Conservation (phyloP, 2,113 vertebrate species). For the Phaethon lepturus region DNA sequence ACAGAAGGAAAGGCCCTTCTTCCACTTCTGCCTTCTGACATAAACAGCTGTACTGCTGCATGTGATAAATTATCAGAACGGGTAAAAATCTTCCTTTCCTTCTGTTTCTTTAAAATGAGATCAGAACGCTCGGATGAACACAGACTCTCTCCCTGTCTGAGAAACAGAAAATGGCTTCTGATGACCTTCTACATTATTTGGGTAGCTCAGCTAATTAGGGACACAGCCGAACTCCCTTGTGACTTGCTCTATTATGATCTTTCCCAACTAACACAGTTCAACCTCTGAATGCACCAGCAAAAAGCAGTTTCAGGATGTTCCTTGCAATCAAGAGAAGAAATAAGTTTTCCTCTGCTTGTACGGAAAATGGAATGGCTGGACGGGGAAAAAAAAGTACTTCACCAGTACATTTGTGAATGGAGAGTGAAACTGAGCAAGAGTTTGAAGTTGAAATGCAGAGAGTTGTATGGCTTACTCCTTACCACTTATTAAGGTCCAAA, state of each 20-base stretch:
- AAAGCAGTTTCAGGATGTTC: slow-evolving; percentile 19
- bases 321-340: neutral
- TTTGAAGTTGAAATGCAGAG: neutral
- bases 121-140: slow-evolving; percentile 8
- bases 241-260: slow-evolving; percentile 46
- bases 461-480: neutral
- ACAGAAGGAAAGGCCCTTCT: slow-evolving; percentile 25
- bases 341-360: neutral
- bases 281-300: slow-evolving; percentile 39
- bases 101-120: slow-evolving; percentile 26
- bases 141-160: neutral
- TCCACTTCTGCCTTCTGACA: neutral
- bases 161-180: slow-evolving; percentile 47
- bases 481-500: neutral
- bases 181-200: slow-evolving; percentile 58
- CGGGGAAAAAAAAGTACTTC: neutral
- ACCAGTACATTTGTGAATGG: neutral
- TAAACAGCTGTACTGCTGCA: slow-evolving; percentile 19
- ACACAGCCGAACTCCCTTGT: slow-evolving; percentile 43
- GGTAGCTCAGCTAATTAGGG: slow-evolving; percentile 60
- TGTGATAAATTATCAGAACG: slow-evolving; percentile 19
- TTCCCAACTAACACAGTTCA: slow-evolving; percentile 32
- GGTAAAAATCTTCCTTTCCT: slow-evolving; percentile 23
- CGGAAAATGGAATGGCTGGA: neutral
- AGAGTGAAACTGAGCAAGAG: neutral